These are phyloP conservation scores for Lamprologus speciosus DNA, from an alignment of 2,113 vertebrate genomes.

Conservation along the genomic window DNA sequence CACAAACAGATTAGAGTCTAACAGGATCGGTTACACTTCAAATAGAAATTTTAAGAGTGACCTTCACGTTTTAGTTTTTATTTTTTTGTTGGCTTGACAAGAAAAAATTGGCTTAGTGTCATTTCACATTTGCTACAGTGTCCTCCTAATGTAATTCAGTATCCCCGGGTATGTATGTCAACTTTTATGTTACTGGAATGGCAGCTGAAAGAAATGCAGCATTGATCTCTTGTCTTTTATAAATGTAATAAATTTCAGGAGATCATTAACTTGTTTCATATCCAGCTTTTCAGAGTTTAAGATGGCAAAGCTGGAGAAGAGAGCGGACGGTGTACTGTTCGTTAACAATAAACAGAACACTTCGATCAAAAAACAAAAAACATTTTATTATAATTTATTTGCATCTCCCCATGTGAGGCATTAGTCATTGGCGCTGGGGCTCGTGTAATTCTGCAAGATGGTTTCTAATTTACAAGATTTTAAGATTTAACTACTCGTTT, in stretches of 20 bases:
- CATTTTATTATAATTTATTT: not conserved
- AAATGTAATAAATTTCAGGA: not conserved
- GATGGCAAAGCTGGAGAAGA: not conserved
- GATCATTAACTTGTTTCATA: not conserved
- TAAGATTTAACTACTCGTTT: not conserved
- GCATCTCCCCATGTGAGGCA: not conserved
- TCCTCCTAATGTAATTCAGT: not conserved
- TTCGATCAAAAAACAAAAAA: not conserved
- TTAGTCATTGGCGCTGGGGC: not conserved
- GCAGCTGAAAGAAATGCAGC: not conserved
- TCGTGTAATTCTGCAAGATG: not conserved
- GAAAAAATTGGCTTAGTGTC: not conserved
- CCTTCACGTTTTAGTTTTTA: not conserved
- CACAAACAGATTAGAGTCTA: conserved; percentile 30
- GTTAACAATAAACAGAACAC: not conserved
- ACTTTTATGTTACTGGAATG: not conserved
- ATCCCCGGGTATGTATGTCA: not conserved
- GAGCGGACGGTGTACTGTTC: not conserved
- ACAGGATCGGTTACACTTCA: conserved; percentile 28
- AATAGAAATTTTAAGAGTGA: not conserved
- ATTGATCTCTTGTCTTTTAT: not conserved
- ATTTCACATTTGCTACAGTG: not conserved
- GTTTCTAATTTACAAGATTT: not conserved
- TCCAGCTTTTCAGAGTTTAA: not conserved
- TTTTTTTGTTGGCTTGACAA: not conserved